Base-by-base conservation (phyloP, 2,888 invertebrate genomes). In the Gibbula magus region DNA sequence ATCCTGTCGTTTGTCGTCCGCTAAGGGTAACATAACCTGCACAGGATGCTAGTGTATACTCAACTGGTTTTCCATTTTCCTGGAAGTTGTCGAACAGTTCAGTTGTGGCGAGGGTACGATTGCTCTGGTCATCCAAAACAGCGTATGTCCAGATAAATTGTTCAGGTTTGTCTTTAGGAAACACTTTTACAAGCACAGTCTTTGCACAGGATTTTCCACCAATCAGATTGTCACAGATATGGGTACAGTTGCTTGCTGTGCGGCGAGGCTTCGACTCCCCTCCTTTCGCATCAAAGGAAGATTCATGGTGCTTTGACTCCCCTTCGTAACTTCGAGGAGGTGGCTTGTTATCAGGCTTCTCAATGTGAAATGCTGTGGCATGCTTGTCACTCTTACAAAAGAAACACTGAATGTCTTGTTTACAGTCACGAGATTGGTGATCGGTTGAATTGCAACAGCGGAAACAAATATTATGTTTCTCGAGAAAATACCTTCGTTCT, bases 401-500 rank as follows among this genome's bases (percentile, higher is more conserved):
- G 22, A 66, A 45, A 74, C 85, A 84, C 29, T 78, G 51, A 22
- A 83, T 66, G 1, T 53, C 53, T n/a, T n/a, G 18, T 13, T 67
- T 56, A 75, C 83, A 85, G 18, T 76, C 75, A 13, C 66, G 29
- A 2, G 56, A 52, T 18, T 53, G 10, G 74, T 85, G 85, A 20
- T 81, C 52, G 1, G 20, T 61, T 20, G 81, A 66, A n/a, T 39
- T 66, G 45, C 74, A 81, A 79, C 85, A 83, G 7, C 74, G 53
- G 16, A 81, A 84, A 35, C 84, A 84, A 1, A 85, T 29, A 0
- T n/a, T n/a, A n/a, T n/a, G n/a, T n/a, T n/a, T n/a, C n/a, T n/a
- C n/a, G n/a, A n/a, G n/a, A n/a, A n/a, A n/a, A n/a, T n/a, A n/a
- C n/a, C n/a, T n/a, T n/a, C n/a, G n/a, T n/a, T n/a, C n/a, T n/a